Conservation (phyloP, 53 echinoderm and acorn worm genomes). For the Antedon mediterranea region DNA sequence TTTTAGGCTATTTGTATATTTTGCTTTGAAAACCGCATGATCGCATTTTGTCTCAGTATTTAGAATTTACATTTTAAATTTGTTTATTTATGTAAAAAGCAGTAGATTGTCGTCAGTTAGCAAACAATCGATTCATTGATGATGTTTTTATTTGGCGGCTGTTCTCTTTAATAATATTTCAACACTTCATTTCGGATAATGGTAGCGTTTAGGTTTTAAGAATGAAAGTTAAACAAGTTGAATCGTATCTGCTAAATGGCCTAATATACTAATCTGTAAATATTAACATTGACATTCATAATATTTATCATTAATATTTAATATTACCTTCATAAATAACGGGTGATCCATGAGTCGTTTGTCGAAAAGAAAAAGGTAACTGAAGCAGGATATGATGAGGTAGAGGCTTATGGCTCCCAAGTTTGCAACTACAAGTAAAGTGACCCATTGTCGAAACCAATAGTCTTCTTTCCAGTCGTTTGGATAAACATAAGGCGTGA, state of each 20-base stretch:
- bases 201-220: too few relatives aligned
- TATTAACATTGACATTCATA: too few relatives aligned
- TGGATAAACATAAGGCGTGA: conserved; percentile 61
- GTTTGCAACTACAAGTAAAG: conserved; percentile 36
- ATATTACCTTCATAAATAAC: conserved; percentile 31
- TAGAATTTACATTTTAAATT: background rate
- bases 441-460: conserved; percentile 42
- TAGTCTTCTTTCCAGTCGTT: conserved; percentile 42
- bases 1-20: background rate
- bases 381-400: conserved; percentile 14
- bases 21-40: background rate
- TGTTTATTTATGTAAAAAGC: background rate
- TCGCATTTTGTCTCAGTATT: background rate
- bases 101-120: too few relatives aligned
- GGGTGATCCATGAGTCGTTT: conserved; percentile 32
- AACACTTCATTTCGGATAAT: too few relatives aligned
- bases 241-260: too few relatives aligned
- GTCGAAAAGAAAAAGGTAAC: conserved; percentile 28
- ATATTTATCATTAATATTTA: too few relatives aligned
- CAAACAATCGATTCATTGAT: too few relatives aligned
- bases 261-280: too few relatives aligned
- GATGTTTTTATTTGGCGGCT: too few relatives aligned
- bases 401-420: conserved; percentile 31
- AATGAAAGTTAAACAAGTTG: too few relatives aligned
- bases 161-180: too few relatives aligned